These are phyloP conservation scores for Anarrhichthys ocellatus DNA, from an alignment of 2,113 vertebrate species.

Conservation along the genomic window DNA sequence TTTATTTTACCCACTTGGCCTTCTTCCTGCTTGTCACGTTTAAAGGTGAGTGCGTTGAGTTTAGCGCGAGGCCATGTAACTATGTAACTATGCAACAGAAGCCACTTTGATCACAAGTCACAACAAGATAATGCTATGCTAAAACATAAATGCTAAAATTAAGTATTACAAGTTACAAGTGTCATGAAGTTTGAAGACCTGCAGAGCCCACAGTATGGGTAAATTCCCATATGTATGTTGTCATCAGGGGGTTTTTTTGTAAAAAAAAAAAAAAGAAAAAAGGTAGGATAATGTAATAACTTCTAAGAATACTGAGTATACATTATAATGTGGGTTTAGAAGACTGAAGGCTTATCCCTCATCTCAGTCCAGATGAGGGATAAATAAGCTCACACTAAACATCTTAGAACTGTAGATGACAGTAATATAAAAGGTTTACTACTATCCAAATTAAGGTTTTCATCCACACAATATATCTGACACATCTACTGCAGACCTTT, in stretches of 20 bases:
- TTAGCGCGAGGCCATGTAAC: background rate
- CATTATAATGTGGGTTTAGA: background rate
- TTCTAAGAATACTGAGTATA: background rate
- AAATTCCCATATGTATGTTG: too few species aligned
- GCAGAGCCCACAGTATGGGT: background rate
- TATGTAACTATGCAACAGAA: background rate
- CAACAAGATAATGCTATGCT: background rate
- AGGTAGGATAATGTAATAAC: background rate
- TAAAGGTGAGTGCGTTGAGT: conserved; percentile 62
- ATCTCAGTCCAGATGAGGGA: background rate
- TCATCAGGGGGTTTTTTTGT: background rate
- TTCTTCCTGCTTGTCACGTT: conserved; percentile 47
- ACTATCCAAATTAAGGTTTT: conserved; percentile 8
- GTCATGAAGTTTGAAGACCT: background rate
- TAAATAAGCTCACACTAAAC: background rate
- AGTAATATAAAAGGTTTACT: background rate
- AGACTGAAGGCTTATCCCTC: background rate
- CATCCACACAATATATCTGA: background rate
- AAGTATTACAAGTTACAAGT: background rate
- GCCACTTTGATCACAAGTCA: background rate
- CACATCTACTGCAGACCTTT: background rate
- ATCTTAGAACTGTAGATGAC: background rate
- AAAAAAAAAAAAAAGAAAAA: background rate
- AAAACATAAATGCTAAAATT: background rate
- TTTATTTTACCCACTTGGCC: conserved; percentile 29